These are phyloP conservation scores for Elysia crispata DNA, from an alignment of 2,888 invertebrate genomes.

Conservation along the genomic window DNA sequence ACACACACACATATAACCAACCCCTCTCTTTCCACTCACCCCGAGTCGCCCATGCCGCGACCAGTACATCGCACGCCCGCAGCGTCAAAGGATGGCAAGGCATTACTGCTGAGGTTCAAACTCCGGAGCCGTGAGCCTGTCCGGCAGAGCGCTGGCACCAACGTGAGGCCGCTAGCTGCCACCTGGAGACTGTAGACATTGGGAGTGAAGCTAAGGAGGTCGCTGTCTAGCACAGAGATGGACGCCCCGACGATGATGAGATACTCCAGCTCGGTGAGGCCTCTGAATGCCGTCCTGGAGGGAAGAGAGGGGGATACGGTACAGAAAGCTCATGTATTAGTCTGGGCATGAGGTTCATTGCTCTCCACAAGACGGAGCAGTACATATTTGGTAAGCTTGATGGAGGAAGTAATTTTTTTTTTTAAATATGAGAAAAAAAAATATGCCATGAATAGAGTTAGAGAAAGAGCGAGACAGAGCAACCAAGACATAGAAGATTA, in stretches of 20 bases:
- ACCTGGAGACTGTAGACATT: constrained; percentile 46
- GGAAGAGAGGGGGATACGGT: too few species aligned
- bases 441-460: too few species aligned
- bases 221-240: constrained; percentile 46
- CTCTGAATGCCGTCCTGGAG: constrained; percentile 49
- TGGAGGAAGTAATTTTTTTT: too few species aligned
- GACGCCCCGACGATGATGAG: constrained; percentile 44
- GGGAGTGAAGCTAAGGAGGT: constrained; percentile 43
- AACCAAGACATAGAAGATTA: too few species aligned
- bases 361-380: too few species aligned
- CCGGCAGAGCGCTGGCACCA: constrained; percentile 49
- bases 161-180: constrained; percentile 43
- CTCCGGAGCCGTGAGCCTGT: neutral
- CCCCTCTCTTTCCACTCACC: too few species aligned
- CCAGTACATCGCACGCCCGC: neutral
- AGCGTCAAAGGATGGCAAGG: neutral
- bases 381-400: too few species aligned
- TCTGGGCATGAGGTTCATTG: too few species aligned
- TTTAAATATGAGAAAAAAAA: too few species aligned
- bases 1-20: too few species aligned
- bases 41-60: too few species aligned
- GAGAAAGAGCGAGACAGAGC: too few species aligned
- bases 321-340: neutral
- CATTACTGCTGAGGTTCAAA: constrained; percentile 1
- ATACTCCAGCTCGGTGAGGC: constrained; percentile 45